Evolutionary conservation across 2,797 vertebrate genomes (phyloP), one percentile per base, ranked within the genome.

Genomic region (Scarus forsteni): DNA sequence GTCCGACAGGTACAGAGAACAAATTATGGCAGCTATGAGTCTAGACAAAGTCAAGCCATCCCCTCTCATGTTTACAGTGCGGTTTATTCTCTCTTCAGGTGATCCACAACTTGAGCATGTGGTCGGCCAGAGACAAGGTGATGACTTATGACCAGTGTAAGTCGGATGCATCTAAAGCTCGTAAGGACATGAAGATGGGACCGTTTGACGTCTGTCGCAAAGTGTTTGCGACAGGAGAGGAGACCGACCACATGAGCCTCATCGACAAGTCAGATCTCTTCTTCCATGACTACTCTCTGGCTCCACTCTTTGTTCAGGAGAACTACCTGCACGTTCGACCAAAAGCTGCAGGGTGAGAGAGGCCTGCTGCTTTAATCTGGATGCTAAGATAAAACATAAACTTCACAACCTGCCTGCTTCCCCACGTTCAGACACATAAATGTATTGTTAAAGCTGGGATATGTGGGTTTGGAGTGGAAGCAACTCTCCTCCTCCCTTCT

Each of bases 81-180:
- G 55, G 6, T 2, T 27, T 27, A 27, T 49, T 44, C 60, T 42
- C 16, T 53, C 55, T 42, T 5, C 83, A 99, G 98, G 95, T 99
- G 79, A 95, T 99, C 57, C 97, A 99, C 88, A 99, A 99, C 87
- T 94, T 99, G 69, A 97, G 96, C 84, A 98, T 99, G 98, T 99
- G 97, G 97, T 97, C 96, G 50, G 95, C 93, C 49, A 96, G 90
- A 82, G 95, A 93, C 82, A 98, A 99, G 75, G 94, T 95, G 10
- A 79, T 99, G 88, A 97, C 95, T 11, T 98, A 97, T 0, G 97
- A 99, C 87, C 95, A 96, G 83, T 96, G 96, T 72, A 98, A 96
- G 92, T 86, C 90, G 0, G 96, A 97, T 61, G 96, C 97, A 16
- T 90, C 79, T 19, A 95, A 89, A 63, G 96, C 97, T 61, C 98